phyloP scores from a whole-genome alignment of 2,113 vertebrate species.

The Calidris pugnax region DNA sequence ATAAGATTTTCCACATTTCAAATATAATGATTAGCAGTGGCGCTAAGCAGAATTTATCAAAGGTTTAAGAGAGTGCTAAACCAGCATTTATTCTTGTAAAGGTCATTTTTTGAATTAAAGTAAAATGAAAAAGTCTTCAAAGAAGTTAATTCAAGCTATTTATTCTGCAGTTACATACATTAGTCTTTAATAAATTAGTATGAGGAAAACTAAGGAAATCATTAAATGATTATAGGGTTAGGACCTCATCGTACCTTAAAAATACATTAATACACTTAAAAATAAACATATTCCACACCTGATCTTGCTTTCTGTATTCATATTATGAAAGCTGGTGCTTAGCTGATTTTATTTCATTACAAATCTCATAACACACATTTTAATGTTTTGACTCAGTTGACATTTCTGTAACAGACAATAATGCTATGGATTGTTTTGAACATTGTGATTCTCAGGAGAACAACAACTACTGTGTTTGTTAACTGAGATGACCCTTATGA shows the following conservation, averaged over 20 bases:
- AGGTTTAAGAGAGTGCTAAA: neutral
- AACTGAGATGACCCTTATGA: neutral
- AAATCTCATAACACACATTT: neutral
- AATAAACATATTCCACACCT: neutral
- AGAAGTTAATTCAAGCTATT: neutral
- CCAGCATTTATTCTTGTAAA: neutral
- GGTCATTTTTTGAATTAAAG: neutral
- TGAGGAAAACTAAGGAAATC: neutral
- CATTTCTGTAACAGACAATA: neutral
- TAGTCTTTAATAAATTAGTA: neutral
- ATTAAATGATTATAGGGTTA: neutral
- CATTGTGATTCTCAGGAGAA: neutral
- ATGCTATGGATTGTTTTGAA: neutral
- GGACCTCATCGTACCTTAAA: neutral
- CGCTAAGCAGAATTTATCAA: conserved; percentile 1
- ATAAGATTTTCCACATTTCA: neutral
- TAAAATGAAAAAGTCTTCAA: neutral
- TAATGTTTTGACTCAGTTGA: neutral
- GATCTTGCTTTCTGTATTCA: neutral
- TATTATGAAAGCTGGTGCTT: neutral
- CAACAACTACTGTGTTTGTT: neutral
- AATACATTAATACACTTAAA: neutral
- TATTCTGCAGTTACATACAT: neutral
- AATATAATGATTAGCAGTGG: neutral
- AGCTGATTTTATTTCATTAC: neutral